phyloP scores from a whole-genome alignment of 2,888 invertebrate species.

The Cataglyphis altisquamis region DNA sequence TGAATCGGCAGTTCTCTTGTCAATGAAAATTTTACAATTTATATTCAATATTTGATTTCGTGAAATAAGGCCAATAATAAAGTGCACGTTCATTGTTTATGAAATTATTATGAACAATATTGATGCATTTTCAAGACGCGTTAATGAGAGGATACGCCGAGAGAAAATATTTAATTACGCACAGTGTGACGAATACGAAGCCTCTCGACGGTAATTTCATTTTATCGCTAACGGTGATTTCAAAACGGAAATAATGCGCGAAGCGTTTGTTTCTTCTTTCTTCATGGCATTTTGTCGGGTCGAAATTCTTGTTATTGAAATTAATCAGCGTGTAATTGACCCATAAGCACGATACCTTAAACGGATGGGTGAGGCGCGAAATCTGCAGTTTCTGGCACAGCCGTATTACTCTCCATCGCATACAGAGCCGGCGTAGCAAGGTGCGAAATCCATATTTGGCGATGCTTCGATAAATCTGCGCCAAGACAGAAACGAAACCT shows the following conservation, averaged over 20 bases:
- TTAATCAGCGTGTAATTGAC: constrained; percentile 81
- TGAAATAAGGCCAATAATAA: constrained; percentile 10
- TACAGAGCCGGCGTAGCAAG: constrained; percentile 70
- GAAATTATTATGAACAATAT: neutral
- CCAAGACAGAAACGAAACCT: constrained; percentile 65
- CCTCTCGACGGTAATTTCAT: constrained; percentile 60
- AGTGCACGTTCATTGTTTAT: neutral
- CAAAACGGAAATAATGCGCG: constrained; percentile 31
- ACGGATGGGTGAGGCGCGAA: constrained; percentile 78
- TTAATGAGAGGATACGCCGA: constrained; percentile 34
- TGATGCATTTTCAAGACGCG: constrained; percentile 1
- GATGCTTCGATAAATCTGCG: constrained; percentile 80
- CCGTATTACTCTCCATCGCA: constrained; percentile 67
- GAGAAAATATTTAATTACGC: constrained; percentile 66
- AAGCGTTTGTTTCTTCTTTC: constrained; percentile 54
- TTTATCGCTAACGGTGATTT: constrained; percentile 55
- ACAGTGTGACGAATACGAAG: constrained; percentile 31
- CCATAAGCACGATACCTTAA: constrained; percentile 76
- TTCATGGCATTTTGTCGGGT: neutral
- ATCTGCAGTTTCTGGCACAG: constrained; percentile 78
- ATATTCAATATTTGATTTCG: neutral
- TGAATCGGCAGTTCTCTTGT: constrained; percentile 26
- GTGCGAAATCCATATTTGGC: constrained; percentile 82
- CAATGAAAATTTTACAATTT: constrained; percentile 19
- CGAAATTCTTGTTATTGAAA: constrained; percentile 81